Evolutionary conservation across 2,888 invertebrate genomes (phyloP).

Genomic region (Syritta pipiens): DNA sequence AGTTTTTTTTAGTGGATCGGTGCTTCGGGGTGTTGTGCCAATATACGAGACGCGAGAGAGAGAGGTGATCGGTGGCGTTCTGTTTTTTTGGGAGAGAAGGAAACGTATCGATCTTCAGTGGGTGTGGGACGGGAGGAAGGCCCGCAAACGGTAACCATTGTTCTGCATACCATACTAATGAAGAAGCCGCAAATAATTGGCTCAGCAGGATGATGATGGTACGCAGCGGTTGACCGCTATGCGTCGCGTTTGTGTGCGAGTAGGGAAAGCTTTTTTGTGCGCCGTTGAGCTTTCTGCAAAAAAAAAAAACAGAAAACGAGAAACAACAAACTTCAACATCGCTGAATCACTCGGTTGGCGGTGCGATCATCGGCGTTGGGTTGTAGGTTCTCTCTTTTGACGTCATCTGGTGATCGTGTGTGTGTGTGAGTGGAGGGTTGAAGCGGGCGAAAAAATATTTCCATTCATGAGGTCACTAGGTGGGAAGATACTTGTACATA

Average conservation of each 20-base stretch:
- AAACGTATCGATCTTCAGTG: background rate
- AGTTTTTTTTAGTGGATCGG: constrained; percentile 33
- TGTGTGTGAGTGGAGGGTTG: constrained; percentile 35
- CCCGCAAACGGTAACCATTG: constrained; percentile 35
- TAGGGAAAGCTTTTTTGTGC: constrained; percentile 12
- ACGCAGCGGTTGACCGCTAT: background rate
- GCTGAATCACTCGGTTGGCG: background rate
- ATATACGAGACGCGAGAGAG: background rate
- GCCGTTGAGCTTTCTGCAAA: constrained; percentile 49
- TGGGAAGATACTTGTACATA: no score
- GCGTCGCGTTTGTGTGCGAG: background rate
- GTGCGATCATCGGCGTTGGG: background rate
- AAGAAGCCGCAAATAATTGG: constrained; percentile 38
- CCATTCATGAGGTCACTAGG: constrained; percentile 42
- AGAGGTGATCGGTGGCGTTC: background rate
- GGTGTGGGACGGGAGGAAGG: background rate
- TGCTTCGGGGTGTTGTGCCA: constrained; percentile 51
- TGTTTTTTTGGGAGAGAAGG: constrained; percentile 2
- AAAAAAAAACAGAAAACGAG: no score
- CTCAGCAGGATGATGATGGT: constrained; percentile 6
- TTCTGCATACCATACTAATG: constrained; percentile 50
- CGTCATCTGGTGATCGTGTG: constrained; percentile 27
- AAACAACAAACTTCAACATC: constrained; percentile 27
- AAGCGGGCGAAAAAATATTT: constrained; percentile 40
- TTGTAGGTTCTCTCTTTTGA: constrained; percentile 30